Base-by-base conservation (phyloP, 2,113 vertebrate species). In the Progne subis region DNA sequence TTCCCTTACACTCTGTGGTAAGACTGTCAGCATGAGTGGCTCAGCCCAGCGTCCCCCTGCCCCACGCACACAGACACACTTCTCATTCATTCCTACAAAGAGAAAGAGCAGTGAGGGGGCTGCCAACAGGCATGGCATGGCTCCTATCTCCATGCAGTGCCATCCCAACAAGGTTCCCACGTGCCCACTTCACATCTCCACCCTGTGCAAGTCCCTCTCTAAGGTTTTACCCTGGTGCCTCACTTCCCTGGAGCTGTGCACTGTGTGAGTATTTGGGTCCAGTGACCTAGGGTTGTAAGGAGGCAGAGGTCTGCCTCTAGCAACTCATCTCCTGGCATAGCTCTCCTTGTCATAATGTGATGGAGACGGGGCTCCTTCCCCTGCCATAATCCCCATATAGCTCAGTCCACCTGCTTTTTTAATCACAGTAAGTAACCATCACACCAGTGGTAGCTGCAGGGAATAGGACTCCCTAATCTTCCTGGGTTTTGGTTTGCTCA, bases 1-100 rank as follows among this genome's bases (percentile, higher is more conserved):
- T 88, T 5, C 2, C 41, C 24, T 56, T 50, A 50, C 18, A 23
- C 44, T 61, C 37, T 67, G 24, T 26, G 31, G 24, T 43, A 47
- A 52, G 43, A 9, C 23, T 65, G 34, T 63, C 74, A 55, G 47
- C 47, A 34, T 4, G n/a, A 18, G n/a, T 20, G 57, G n/a, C n/a
- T 81, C 68, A 50, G 6, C 25, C 29, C 0, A 0, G 6, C 0
- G 3, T 31, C 5, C 15, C 23, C 25, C 6, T 0, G 0, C 37
- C 14, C 29, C 19, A 1, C 16, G 4, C 19, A 49, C 34, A 17
- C 13, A 39, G 12, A 32, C 13, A 49, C 29, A 26, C 26, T 47
- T 53, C 44, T 60, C 28, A 43, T 28, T 63, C n/a, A 34, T 75
- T 79, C 56, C 82, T 53, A 47, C 60, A 72, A 50, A 0, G 2